These are phyloP conservation scores for Pyrrhosoma nymphula DNA, from an alignment of 2,888 invertebrate species.

Conservation along the genomic window DNA sequence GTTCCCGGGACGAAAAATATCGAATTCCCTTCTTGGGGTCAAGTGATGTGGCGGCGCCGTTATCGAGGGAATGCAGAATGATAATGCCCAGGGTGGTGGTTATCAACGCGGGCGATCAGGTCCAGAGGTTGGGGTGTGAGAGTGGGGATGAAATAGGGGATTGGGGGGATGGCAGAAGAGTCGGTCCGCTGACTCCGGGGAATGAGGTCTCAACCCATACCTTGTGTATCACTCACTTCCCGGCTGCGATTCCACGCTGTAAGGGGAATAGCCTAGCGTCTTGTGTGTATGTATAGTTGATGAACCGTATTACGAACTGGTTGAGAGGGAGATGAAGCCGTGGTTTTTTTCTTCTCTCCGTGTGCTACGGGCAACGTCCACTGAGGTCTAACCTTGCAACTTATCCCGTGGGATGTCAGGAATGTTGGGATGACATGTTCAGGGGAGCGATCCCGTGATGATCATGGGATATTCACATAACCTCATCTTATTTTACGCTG, in stretches of 20 bases:
- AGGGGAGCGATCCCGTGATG: not conserved
- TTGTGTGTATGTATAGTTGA: not conserved
- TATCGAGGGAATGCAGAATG: not conserved
- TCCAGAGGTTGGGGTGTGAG: not conserved
- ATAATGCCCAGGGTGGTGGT: not conserved
- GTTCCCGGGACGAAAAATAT: not conserved
- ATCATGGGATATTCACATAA: not conserved
- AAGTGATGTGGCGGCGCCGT: not conserved
- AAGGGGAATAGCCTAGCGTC: not conserved
- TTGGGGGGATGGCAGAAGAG: not conserved
- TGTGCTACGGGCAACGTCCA: not conserved
- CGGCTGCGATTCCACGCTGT: not conserved
- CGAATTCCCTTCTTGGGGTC: not conserved
- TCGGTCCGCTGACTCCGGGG: conserved; percentile 1
- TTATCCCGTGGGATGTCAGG: not conserved
- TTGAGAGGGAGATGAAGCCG: not conserved
- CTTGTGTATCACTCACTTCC: not conserved
- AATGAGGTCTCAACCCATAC: not conserved
- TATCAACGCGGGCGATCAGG: not conserved
- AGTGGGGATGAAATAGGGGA: not conserved
- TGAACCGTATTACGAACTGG: not conserved
- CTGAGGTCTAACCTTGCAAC: not conserved
- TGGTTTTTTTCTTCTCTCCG: not conserved
- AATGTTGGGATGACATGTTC: not conserved
- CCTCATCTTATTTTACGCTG: not conserved